A percentile compares a stretch with the other conserved stretches of the same genome.
These are phyloP conservation scores for Conopomorpha cramerella DNA, from an alignment of 1,140 invertebrate species.

Conservation along the genomic window DNA sequence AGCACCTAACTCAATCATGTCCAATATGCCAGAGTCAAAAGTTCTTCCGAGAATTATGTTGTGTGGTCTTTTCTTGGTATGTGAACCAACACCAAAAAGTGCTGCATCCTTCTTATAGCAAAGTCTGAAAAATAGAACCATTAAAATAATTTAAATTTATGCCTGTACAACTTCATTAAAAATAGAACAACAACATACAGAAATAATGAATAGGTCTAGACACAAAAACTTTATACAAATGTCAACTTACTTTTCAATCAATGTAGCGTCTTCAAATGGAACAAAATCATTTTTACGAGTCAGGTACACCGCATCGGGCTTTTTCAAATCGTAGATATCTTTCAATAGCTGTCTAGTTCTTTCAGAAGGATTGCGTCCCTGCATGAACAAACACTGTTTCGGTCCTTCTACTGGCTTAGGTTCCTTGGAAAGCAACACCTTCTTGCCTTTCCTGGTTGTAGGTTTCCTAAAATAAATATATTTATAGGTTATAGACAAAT, in stretches of 20 bases:
- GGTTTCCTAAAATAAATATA: constrained; percentile 78
- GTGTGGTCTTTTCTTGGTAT: constrained; percentile 93
- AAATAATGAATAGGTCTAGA: too few species aligned
- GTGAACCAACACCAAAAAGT: constrained; percentile 88
- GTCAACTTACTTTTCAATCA: constrained; percentile 72
- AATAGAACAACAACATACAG: too few species aligned
- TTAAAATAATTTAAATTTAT: neutral
- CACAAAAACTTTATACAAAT: constrained; percentile 1
- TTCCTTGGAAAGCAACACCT: constrained; percentile 77
- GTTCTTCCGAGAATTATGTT: constrained; percentile 89
- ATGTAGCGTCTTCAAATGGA: constrained; percentile 83
- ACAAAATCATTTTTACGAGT: constrained; percentile 82
- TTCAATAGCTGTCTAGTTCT: constrained; percentile 77
- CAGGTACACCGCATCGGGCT: constrained; percentile 79
- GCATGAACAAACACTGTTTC: constrained; percentile 84
- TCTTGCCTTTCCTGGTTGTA: constrained; percentile 87
- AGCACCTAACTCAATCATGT: constrained; percentile 96
- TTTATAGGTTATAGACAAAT: too few species aligned
- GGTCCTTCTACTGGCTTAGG: constrained; percentile 89
- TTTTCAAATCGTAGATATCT: constrained; percentile 88
- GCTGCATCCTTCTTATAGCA: constrained; percentile 86
- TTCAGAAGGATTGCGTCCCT: constrained; percentile 84
- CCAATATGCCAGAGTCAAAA: constrained; percentile 88
- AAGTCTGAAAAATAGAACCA: constrained; percentile 57
- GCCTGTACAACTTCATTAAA: neutral